phyloP scores from a whole-genome alignment of 2,113 vertebrate genomes.

The Callipepla squamata region DNA sequence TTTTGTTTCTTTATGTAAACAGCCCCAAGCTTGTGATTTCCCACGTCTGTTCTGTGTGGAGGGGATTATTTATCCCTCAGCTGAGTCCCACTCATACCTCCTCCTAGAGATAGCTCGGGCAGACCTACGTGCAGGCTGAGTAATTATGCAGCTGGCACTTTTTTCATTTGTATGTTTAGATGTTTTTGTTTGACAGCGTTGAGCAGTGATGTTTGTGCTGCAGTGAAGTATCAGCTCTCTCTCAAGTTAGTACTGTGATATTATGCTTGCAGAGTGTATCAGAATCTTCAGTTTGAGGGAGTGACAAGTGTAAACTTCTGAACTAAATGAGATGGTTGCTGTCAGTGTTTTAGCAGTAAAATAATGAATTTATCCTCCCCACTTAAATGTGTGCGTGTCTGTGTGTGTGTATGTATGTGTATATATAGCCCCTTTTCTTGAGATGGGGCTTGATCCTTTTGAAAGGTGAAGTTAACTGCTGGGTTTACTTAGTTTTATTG shows the following conservation, averaged over 20 bases:
- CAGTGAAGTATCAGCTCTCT: accelerated
- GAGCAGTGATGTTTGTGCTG: background rate
- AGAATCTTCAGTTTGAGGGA: background rate
- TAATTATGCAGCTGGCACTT: accelerated
- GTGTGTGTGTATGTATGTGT: too few relatives aligned
- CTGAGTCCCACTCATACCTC: background rate
- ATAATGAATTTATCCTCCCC: background rate
- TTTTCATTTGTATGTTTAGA: accelerated
- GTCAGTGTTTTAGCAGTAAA: background rate
- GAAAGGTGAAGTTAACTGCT: background rate
- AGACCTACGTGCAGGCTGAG: background rate
- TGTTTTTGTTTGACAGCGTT: background rate
- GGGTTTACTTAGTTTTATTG: background rate
- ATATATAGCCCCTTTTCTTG: background rate
- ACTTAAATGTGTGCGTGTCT: background rate
- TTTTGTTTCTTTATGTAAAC: background rate
- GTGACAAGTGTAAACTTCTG: background rate
- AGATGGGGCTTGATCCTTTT: background rate
- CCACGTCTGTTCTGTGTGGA: background rate
- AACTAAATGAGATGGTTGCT: background rate
- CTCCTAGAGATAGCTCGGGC: accelerated
- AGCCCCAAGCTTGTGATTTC: background rate
- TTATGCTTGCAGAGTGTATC: accelerated
- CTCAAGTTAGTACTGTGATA: background rate
- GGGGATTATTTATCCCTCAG: background rate